Conservation (phyloP, 1,140 invertebrate species). For the Campoletis sonorensis region DNA sequence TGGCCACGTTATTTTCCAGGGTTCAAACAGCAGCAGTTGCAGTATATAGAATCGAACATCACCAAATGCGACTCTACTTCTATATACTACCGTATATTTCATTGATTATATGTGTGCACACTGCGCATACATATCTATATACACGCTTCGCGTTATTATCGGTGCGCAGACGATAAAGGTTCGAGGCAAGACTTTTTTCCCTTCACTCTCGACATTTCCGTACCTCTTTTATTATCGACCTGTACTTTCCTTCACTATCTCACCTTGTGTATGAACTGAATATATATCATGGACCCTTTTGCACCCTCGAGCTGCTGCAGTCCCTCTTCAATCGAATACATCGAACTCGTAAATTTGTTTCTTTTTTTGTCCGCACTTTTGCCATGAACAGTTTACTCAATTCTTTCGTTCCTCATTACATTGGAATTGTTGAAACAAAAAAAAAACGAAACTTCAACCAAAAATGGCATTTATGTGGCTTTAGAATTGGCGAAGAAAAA, state of each 20-base stretch:
- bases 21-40: conserved; percentile 21
- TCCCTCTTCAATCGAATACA: no score
- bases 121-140: not conserved
- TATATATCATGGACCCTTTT: not conserved
- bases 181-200: not conserved
- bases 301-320: no score
- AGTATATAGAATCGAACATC: not conserved
- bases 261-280: not conserved
- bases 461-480: no score
- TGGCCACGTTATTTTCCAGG: conserved; percentile 14
- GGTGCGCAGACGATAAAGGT: not conserved
- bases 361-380: no score
- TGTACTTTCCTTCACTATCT: conserved; percentile 17
- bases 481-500: no score
- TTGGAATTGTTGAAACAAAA: no score
- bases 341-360: no score
- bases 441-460: no score
- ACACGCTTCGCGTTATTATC: conserved; percentile 2
- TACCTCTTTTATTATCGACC: conserved; percentile 20
- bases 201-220: conserved; percentile 9
- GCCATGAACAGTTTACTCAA: no score
- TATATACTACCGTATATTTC: not conserved
- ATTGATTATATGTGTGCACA: not conserved
- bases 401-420: no score
- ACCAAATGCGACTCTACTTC: conserved; percentile 10